Evolutionary conservation across 2,113 vertebrate genomes (phyloP).

Genomic region (Notechis scutatus): DNA sequence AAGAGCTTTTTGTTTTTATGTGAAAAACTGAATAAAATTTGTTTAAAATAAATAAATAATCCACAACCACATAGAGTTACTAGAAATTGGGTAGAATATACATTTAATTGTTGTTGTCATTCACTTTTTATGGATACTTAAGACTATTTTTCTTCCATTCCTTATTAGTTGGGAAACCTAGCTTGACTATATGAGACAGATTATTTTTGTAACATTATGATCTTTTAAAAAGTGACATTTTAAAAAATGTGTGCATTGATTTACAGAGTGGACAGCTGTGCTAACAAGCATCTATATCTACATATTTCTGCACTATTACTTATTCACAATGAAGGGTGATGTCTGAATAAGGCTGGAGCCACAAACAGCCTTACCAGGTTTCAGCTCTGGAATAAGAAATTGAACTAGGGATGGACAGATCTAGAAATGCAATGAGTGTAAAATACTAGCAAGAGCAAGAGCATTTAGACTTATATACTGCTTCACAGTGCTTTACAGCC

Average conservation of each 20-base stretch:
- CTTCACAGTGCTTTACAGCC: background rate
- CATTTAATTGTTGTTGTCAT: background rate
- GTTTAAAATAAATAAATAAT: background rate
- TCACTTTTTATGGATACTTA: background rate
- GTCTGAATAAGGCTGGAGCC: background rate
- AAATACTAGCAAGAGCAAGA: background rate
- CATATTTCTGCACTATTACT: background rate
- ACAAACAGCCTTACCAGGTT: background rate
- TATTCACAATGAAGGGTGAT: background rate
- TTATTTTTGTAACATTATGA: background rate
- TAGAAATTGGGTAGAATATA: background rate
- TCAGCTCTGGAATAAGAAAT: background rate
- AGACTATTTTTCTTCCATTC: background rate
- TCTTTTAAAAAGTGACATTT: background rate
- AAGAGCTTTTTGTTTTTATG: too few relatives aligned
- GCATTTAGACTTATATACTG: background rate
- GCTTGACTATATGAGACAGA: too few relatives aligned
- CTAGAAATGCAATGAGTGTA: background rate
- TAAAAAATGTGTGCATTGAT: background rate
- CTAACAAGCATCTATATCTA: background rate
- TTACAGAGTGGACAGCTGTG: background rate
- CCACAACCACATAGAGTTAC: background rate
- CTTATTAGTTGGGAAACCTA: background rate
- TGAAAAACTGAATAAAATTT: too few relatives aligned
- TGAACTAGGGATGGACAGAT: background rate